These are phyloP conservation scores for Euglossa dilemma DNA, from an alignment of 1,140 invertebrate species.

Conservation along the genomic window DNA sequence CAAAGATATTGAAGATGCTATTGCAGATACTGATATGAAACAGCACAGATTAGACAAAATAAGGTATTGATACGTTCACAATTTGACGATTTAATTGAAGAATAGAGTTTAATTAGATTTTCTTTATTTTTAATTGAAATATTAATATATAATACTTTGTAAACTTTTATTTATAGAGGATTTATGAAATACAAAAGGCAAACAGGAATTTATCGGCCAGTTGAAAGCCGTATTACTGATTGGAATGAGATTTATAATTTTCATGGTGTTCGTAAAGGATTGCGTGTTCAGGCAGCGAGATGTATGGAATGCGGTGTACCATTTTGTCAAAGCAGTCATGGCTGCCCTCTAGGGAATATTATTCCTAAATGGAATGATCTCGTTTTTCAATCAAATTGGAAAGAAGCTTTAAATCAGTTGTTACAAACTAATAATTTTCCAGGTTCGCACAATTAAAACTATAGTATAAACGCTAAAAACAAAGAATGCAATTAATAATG, in stretches of 20 bases:
- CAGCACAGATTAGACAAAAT: conserved; percentile 95
- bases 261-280: conserved; percentile 91
- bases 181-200: conserved; percentile 98
- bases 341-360: conserved; percentile 98
- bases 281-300: conserved; percentile 95
- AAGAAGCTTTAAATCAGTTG: conserved; percentile 96
- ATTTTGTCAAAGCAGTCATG: conserved; percentile 98
- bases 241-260: conserved; percentile 99
- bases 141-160: neutral
- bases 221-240: conserved; percentile 93
- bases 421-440: conserved; percentile 99
- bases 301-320: conserved; percentile 99
- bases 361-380: conserved; percentile 99
- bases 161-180: conserved; percentile 84
- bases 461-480: too few species aligned
- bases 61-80: conserved; percentile 81
- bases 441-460: conserved; percentile 74
- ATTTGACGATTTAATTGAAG: neutral
- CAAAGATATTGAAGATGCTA: conserved; percentile 94
- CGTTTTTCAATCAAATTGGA: conserved; percentile 97
- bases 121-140: neutral
- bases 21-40: conserved; percentile 89
- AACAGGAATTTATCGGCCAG: conserved; percentile 91
- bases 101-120: neutral
- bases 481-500: neutral